Percentiles rank a stretch among this genome's conserved stretches.
phyloP scores from a whole-genome alignment of 2,797 vertebrate species.

The Toxotes lorentzi region DNA sequence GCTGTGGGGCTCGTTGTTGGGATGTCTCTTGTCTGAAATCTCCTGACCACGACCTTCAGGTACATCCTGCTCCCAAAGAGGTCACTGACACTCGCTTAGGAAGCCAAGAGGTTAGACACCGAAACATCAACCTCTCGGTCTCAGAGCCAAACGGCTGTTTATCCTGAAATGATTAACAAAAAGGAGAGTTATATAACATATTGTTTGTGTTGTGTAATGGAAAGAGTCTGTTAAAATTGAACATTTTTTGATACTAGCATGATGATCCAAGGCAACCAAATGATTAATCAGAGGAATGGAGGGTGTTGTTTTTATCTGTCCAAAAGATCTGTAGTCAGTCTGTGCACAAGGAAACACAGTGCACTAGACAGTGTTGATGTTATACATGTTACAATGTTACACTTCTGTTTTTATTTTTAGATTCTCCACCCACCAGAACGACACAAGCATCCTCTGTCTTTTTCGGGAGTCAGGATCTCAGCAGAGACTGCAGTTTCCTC shows the following conservation, averaged over 20 bases:
- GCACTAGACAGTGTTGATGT: background rate
- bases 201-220: slow-evolving; percentile 41
- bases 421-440: slow-evolving; percentile 89
- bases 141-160: slow-evolving; percentile 6
- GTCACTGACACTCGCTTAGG: slow-evolving; percentile 13
- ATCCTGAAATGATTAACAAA: slow-evolving; percentile 43
- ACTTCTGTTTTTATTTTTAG: slow-evolving; percentile 79
- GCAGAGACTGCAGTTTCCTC: slow-evolving; percentile 88
- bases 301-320: background rate
- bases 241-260: slow-evolving; percentile 20
- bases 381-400: background rate
- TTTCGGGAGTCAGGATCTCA: slow-evolving; percentile 89
- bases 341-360: background rate
- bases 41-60: slow-evolving; percentile 46
- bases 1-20: slow-evolving; percentile 21
- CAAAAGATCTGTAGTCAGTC: background rate
- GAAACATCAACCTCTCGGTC: background rate
- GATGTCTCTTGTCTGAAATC: slow-evolving; percentile 28
- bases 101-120: slow-evolving; percentile 1
- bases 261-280: slow-evolving; percentile 1
- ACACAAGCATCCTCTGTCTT: slow-evolving; percentile 87
- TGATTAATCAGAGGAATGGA: background rate
- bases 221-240: background rate
- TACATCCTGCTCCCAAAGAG: slow-evolving; percentile 25
- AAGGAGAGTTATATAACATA: background rate